Evolutionary conservation across 2,888 invertebrate species (phyloP).

Genomic region (Latrodectus hesperus): DNA sequence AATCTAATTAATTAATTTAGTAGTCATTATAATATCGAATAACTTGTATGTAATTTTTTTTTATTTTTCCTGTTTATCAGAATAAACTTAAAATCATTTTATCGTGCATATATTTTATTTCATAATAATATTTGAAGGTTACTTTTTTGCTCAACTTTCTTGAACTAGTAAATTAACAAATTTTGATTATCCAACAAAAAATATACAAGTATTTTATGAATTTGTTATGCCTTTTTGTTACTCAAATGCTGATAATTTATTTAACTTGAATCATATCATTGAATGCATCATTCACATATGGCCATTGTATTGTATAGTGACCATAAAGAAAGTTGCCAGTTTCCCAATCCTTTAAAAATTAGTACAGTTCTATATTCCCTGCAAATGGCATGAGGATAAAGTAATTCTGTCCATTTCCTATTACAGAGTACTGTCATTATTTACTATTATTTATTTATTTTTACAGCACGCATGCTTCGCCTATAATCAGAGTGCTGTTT

Average conservation of each 20-base stretch:
- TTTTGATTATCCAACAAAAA: too few species aligned
- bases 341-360: conserved; percentile 38
- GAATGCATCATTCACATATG: conserved; percentile 35
- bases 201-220: too few species aligned
- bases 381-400: conserved; percentile 64
- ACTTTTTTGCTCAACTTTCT: too few species aligned
- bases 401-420: conserved; percentile 36
- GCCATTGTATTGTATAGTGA: conserved; percentile 54
- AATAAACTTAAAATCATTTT: too few species aligned
- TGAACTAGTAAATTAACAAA: too few species aligned
- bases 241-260: conserved; percentile 45
- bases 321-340: conserved; percentile 62
- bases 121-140: too few species aligned
- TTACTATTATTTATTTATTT: conserved; percentile 32
- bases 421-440: conserved; percentile 47
- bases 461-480: conserved; percentile 69
- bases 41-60: too few species aligned
- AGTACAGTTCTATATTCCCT: conserved; percentile 42
- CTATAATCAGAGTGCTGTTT: conserved; percentile 51
- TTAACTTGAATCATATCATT: not conserved
- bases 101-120: too few species aligned
- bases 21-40: too few species aligned
- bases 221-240: too few species aligned
- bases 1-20: not conserved
- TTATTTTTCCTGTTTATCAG: too few species aligned